These are phyloP conservation scores for Brachionichthys hirsutus DNA, from an alignment of 2,113 vertebrate species.

Conservation along the genomic window DNA sequence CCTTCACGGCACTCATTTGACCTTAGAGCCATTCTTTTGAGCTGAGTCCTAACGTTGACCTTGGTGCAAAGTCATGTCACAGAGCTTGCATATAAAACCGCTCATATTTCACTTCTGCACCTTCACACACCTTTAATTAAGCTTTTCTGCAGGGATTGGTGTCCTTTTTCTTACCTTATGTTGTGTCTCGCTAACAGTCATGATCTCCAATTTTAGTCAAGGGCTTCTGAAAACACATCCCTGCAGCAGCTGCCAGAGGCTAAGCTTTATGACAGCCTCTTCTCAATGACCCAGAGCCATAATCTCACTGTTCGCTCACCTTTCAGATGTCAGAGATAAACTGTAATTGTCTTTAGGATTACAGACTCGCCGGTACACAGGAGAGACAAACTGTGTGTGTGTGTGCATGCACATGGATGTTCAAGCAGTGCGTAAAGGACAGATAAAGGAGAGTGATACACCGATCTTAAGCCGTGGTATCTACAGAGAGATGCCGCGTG, in stretches of 20 bases:
- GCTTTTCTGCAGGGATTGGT: not conserved
- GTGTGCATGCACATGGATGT: slow-evolving; percentile 12
- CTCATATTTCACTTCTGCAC: not conserved
- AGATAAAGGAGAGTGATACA: slow-evolving; percentile 16
- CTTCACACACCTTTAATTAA: not conserved
- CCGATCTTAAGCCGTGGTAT: slow-evolving; percentile 23
- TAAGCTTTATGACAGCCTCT: slow-evolving; percentile 27
- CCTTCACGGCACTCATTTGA: slow-evolving; percentile 19
- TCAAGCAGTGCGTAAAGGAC: slow-evolving; percentile 21
- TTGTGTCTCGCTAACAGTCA: not conserved
- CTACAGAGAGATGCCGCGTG: slow-evolving; percentile 16
- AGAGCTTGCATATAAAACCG: not conserved
- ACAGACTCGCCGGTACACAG: slow-evolving; percentile 26
- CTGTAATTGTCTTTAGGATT: slow-evolving; percentile 52
- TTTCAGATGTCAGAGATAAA: slow-evolving; percentile 60
- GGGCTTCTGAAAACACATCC: not conserved
- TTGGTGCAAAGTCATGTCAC: slow-evolving; percentile 7
- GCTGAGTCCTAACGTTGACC: slow-evolving; percentile 2
- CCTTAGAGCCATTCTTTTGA: slow-evolving; percentile 21
- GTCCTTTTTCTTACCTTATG: not conserved
- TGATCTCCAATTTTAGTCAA: slow-evolving; percentile 9
- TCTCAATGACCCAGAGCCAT: slow-evolving; percentile 42
- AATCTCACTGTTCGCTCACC: slow-evolving; percentile 60
- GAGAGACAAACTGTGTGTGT: slow-evolving; percentile 29
- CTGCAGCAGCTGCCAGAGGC: slow-evolving; percentile 26